phyloP scores from a whole-genome alignment of 2,797 vertebrate species.

The Melanotaenia maccullochi region DNA sequence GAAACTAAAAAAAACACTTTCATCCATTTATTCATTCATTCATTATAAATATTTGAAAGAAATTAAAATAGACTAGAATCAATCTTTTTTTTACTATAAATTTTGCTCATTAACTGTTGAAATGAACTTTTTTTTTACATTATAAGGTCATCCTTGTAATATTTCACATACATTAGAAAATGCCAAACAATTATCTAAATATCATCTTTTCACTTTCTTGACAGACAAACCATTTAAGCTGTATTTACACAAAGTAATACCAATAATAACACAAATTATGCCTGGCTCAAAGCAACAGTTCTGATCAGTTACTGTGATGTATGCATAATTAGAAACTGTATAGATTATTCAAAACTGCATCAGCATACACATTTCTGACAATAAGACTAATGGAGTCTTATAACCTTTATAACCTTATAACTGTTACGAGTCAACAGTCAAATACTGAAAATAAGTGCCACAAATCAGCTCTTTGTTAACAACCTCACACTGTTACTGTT shows the following conservation, averaged over 20 bases:
- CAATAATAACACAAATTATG: not conserved
- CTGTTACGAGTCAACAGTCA: slow-evolving; percentile 13
- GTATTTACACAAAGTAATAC: not conserved
- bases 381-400: slow-evolving; percentile 4
- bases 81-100: not conserved
- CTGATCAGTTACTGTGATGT: not conserved
- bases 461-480: slow-evolving; percentile 57
- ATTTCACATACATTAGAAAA: not conserved
- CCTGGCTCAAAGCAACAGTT: not conserved
- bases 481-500: slow-evolving; percentile 22
- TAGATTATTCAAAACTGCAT: not conserved
- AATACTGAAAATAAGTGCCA: slow-evolving; percentile 10
- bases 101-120: not conserved
- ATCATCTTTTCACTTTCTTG: not conserved
- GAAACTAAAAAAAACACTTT: not conserved
- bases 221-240: not conserved
- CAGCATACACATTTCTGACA: not conserved
- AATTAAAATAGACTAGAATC: not conserved
- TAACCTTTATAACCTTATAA: not conserved
- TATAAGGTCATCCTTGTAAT: not conserved
- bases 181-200: not conserved
- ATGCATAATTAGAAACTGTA: not conserved
- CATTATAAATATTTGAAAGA: not conserved
- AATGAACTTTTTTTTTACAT: not conserved
- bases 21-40: not conserved